Conservation (phyloP, 2,797 vertebrate species). For the Centroberyx gerrardi region DNA sequence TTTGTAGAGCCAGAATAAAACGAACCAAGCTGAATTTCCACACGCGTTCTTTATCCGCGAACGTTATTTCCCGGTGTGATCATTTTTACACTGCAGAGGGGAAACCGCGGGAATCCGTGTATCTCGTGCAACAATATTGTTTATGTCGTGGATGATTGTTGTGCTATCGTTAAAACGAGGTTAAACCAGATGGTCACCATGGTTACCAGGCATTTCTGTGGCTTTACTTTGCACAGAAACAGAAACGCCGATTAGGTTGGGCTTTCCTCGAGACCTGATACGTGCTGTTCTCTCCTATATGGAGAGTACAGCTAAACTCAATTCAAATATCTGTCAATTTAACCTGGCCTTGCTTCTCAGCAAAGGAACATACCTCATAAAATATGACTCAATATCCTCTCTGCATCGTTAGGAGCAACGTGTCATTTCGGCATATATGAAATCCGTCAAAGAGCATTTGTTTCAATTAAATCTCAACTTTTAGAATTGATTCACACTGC, state of each 20-base stretch:
- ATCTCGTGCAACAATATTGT: not conserved
- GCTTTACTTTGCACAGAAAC: not conserved
- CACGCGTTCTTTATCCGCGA: too few relatives aligned
- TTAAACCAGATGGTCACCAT: constrained; percentile 49
- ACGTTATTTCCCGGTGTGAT: not conserved
- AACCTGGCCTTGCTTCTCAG: not conserved
- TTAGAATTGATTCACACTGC: not conserved
- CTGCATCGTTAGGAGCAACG: not conserved
- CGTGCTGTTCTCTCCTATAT: not conserved
- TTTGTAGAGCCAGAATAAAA: not conserved
- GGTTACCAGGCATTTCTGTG: constrained; percentile 39
- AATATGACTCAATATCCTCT: too few relatives aligned
- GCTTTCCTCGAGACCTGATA: not conserved
- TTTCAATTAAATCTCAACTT: not conserved
- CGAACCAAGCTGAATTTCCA: not conserved
- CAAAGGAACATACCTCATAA: accelerated
- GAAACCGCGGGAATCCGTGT: not conserved
- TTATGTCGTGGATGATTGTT: constrained; percentile 4
- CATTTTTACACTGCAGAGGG: too few relatives aligned
- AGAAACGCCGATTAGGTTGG: not conserved
- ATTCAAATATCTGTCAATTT: not conserved
- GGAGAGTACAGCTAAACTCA: not conserved
- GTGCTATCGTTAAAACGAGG: constrained; percentile 14
- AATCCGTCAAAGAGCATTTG: not conserved
- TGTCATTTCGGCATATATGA: not conserved